A percentile compares a stretch with the other conserved stretches of the same genome.
Conservation (phyloP, 2,797 vertebrate species). For the Scolopax bukidnonensis region DNA sequence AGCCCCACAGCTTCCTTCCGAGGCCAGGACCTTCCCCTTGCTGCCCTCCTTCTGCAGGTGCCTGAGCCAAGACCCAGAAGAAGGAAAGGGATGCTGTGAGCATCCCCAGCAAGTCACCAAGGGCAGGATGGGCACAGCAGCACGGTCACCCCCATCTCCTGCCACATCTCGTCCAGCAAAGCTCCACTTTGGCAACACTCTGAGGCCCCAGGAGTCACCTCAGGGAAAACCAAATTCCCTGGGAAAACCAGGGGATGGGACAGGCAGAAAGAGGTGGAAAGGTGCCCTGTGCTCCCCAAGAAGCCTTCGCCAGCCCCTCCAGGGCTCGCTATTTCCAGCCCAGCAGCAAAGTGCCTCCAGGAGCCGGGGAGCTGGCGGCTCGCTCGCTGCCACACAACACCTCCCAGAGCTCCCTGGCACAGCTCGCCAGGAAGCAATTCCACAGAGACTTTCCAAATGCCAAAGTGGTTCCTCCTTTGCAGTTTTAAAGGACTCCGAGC, state of each 20-base stretch:
- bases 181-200: not conserved
- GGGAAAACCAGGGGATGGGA: not conserved
- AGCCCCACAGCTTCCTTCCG: rapidly evolving
- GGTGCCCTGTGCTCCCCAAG: not conserved
- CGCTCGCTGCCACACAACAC: not conserved
- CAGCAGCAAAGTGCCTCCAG: not conserved
- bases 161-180: rapidly evolving
- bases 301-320: rapidly evolving
- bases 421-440: not conserved
- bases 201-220: rapidly evolving
- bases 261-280: not conserved
- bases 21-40: no score
- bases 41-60: not conserved
- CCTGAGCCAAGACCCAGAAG: not conserved
- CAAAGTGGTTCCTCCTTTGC: not conserved
- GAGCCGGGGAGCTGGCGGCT: not conserved
- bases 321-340: not conserved
- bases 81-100: not conserved
- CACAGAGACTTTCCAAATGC: not conserved
- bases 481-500: not conserved
- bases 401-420: not conserved
- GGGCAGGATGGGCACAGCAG: not conserved
- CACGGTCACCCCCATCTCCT: not conserved
- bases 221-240: no score
- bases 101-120: rapidly evolving